phyloP scores from a whole-genome alignment of 2,888 invertebrate species.

The Protophormia terraenovae region DNA sequence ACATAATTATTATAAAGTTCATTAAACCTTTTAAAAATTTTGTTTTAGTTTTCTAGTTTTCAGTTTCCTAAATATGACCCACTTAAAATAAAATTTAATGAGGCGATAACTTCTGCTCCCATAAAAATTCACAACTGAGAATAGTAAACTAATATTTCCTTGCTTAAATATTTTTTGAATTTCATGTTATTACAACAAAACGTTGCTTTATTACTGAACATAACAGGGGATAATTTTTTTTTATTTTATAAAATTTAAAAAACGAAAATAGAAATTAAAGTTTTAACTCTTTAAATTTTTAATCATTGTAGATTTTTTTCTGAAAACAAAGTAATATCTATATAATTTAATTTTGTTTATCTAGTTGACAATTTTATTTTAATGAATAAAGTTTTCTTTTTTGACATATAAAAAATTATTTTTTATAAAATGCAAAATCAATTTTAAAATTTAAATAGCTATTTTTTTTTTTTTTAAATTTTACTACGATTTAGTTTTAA shows the following conservation, averaged over 20 bases:
- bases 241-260: no score
- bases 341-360: not conserved
- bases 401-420: no score
- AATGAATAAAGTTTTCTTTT: no score
- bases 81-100: slow-evolving; percentile 2
- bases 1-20: not conserved
- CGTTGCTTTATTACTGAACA: not conserved
- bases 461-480: no score
- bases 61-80: not conserved
- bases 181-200: slow-evolving; percentile 2
- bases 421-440: no score
- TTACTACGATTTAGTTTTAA: not conserved
- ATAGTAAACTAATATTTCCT: not conserved
- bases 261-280: no score
- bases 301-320: not conserved
- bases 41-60: not conserved
- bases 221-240: not conserved
- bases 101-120: not conserved
- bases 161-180: not conserved
- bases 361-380: no score
- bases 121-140: not conserved
- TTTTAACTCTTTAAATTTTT: no score
- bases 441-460: no score
- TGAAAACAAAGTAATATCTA: not conserved
- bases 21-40: not conserved